phyloP scores from a whole-genome alignment of 2,888 invertebrate genomes.

The Athripsodes cinereus region DNA sequence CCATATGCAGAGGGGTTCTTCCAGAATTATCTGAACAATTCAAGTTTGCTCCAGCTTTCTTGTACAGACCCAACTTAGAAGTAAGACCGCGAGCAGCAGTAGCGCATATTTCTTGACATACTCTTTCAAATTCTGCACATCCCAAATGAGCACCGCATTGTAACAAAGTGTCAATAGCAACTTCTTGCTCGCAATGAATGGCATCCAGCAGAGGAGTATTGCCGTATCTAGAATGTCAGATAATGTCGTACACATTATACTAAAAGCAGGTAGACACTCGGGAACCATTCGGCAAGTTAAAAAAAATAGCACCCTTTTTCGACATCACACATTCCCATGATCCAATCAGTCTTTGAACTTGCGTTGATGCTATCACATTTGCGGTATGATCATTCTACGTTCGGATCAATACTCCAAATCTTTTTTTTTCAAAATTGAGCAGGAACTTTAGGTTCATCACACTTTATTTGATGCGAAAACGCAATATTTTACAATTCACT shows the following conservation, averaged over 20 bases:
- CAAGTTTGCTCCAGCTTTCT: constrained; percentile 63
- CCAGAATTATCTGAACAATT: constrained; percentile 55
- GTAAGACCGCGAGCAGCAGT: constrained; percentile 58
- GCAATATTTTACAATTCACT: too few species aligned
- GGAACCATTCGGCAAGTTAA: too few species aligned
- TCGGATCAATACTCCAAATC: background rate
- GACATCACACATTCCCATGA: too few species aligned
- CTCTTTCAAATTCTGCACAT: constrained; percentile 46
- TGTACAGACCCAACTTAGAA: constrained; percentile 53
- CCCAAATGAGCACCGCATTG: constrained; percentile 72
- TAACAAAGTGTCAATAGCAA: constrained; percentile 59
- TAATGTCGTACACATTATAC: too few species aligned
- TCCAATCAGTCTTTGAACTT: too few species aligned
- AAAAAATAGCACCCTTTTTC: too few species aligned
- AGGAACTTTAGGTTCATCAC: too few species aligned
- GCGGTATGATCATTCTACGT: background rate
- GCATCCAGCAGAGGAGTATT: constrained; percentile 69
- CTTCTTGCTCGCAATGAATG: constrained; percentile 55
- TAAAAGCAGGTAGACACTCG: too few species aligned
- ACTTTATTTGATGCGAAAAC: too few species aligned
- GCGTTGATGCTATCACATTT: background rate
- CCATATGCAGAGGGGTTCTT: constrained; percentile 64
- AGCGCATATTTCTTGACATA: constrained; percentile 62
- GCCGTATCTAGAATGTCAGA: constrained; percentile 47
- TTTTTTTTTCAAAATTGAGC: too few species aligned